Conservation (phyloP, 2,888 invertebrate genomes). For the Parnassius apollo region DNA sequence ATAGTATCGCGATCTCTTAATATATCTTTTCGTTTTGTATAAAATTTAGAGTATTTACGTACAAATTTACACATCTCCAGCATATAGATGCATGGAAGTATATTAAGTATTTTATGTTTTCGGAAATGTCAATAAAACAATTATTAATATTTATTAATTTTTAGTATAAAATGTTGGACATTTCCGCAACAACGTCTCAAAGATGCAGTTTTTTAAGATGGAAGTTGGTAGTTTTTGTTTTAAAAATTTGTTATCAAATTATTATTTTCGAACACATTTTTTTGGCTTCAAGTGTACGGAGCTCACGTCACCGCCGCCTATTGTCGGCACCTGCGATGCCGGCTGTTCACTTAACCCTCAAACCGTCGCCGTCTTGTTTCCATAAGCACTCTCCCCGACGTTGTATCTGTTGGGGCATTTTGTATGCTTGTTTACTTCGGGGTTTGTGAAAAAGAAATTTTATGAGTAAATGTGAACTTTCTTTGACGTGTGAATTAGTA, state of each 20-base stretch:
- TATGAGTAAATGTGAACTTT: not conserved
- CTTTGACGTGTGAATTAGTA: not conserved
- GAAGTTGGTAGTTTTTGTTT: not conserved
- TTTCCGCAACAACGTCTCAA: no score
- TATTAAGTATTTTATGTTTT: no score
- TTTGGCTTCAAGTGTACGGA: constrained; percentile 37
- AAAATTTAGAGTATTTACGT: no score
- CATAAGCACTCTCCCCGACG: constrained; percentile 18
- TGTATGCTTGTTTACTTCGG: not conserved
- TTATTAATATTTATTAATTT: no score
- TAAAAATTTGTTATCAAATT: not conserved
- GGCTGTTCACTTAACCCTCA: constrained; percentile 37
- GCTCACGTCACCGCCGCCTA: constrained; percentile 38
- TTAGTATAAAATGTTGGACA: no score
- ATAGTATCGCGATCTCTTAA: no score
- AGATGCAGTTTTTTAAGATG: no score
- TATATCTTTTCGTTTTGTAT: no score
- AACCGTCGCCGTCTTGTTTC: constrained; percentile 36
- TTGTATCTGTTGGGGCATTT: constrained; percentile 5
- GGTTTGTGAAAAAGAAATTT: no score
- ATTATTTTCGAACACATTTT: not conserved
- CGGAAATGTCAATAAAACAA: no score
- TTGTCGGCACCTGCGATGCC: constrained; percentile 52
- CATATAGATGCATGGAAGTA: no score
- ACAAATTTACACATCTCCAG: no score